phyloP scores from a whole-genome alignment of 2,888 invertebrate genomes.

The Alviniconcha strummeri region DNA sequence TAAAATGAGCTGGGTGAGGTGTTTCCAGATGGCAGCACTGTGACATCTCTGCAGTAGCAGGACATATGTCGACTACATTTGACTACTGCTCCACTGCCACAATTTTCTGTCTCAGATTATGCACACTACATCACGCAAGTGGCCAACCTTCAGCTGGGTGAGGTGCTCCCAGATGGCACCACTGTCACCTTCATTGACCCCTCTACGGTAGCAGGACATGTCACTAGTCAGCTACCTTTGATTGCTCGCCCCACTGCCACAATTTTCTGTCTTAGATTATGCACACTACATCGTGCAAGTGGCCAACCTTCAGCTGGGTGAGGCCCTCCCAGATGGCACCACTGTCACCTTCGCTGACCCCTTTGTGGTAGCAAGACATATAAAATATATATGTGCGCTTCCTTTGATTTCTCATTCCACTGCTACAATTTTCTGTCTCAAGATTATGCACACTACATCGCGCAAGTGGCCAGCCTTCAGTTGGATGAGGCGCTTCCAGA shows the following conservation, averaged over 20 bases:
- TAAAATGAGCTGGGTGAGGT: slow-evolving; percentile 48
- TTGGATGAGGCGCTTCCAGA: slow-evolving; percentile 53
- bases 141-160: slow-evolving; percentile 50
- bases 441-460: slow-evolving; percentile 64
- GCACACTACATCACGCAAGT: slow-evolving; percentile 60
- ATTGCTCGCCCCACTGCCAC: too few relatives aligned
- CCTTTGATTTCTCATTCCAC: too few relatives aligned
- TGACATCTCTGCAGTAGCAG: slow-evolving; percentile 38
- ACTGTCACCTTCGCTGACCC: slow-evolving; percentile 49
- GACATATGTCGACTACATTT: too few relatives aligned
- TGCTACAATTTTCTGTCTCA: slow-evolving; percentile 19
- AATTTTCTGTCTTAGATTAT: slow-evolving; percentile 48
- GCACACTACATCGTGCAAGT: slow-evolving; percentile 60
- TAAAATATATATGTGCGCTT: too few relatives aligned
- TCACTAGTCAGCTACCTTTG: too few relatives aligned
- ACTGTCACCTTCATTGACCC: slow-evolving; percentile 49
- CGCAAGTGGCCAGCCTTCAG: slow-evolving; percentile 49
- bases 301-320: slow-evolving; percentile 50
- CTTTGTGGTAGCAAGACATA: neutral
- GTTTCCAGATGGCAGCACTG: slow-evolving; percentile 53
- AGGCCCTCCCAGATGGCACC: slow-evolving; percentile 54
- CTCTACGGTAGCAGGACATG: neutral
- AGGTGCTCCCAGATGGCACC: slow-evolving; percentile 53
- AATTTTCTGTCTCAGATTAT: slow-evolving; percentile 48
- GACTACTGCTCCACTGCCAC: too few relatives aligned